Evolutionary conservation across 2,797 vertebrate genomes (phyloP).

Genomic region (Microctenopoma steveboyesi): DNA sequence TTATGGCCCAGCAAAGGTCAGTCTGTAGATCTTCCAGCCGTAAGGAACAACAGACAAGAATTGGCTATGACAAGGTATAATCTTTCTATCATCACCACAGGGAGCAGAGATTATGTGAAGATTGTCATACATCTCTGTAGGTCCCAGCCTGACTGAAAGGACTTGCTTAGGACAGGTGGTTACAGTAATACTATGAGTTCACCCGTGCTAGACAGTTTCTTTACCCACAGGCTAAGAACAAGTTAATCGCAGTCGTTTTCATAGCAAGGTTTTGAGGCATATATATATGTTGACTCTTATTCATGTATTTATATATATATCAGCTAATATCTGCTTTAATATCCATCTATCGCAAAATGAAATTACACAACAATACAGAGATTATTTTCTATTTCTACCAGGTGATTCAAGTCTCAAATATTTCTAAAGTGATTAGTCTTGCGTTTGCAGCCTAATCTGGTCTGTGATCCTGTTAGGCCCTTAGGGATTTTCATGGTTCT

Average conservation of each 20-base stretch:
- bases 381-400: no score
- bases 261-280: neutral
- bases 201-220: no score
- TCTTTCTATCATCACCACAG: neutral
- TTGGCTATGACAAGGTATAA: neutral
- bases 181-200: no score
- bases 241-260: neutral
- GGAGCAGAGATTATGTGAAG: neutral
- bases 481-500: neutral
- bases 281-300: no score
- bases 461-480: neutral
- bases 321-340: no score
- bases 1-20: constrained; percentile 23
- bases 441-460: neutral
- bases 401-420: neutral
- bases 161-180: neutral
- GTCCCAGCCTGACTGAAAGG: neutral
- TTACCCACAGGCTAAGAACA: no score
- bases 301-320: no score
- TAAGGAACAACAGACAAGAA: neutral
- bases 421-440: neutral
- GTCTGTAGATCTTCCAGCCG: neutral
- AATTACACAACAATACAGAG: no score
- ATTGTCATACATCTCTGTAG: neutral
- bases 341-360: no score